phyloP scores from a whole-genome alignment of 2,797 vertebrate species.

The Ispidina picta region DNA sequence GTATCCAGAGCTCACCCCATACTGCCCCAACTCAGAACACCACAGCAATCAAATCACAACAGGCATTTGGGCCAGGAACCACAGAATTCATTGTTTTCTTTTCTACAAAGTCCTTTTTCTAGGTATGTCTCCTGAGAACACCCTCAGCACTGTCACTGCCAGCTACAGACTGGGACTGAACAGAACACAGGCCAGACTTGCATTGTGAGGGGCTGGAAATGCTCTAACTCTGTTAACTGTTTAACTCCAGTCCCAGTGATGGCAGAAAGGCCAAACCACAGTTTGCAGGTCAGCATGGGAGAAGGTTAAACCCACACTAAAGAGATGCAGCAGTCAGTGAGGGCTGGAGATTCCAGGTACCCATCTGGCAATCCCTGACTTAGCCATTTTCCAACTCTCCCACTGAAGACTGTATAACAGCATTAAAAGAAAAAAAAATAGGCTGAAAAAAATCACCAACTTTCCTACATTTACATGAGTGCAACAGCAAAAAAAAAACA shows the following conservation, averaged over 20 bases:
- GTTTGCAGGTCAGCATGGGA: not conserved
- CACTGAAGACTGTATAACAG: not conserved
- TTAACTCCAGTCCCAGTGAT: not conserved
- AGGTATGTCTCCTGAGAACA: not conserved
- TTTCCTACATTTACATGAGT: not conserved
- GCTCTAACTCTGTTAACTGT: not conserved
- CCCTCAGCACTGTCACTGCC: not conserved
- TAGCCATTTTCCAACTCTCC: not conserved
- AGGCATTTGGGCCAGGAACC: not conserved
- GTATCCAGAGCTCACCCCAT: not conserved
- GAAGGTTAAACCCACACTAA: not conserved
- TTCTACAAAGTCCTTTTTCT: not conserved
- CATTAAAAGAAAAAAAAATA: not conserved
- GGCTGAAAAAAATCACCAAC: not conserved
- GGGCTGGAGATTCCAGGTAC: not conserved
- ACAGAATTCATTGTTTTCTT: not conserved
- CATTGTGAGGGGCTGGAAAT: not conserved
- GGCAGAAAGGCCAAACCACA: not conserved
- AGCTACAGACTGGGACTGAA: not conserved
- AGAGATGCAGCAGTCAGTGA: accelerated
- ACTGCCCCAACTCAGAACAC: not conserved
- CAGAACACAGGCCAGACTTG: not conserved
- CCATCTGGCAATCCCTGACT: not conserved
- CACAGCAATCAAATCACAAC: not conserved
- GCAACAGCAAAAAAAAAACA: constrained; percentile 13